Evolutionary conservation across 1,140 invertebrate species (phyloP).

Genomic region (Drosophila prosaltans): DNA sequence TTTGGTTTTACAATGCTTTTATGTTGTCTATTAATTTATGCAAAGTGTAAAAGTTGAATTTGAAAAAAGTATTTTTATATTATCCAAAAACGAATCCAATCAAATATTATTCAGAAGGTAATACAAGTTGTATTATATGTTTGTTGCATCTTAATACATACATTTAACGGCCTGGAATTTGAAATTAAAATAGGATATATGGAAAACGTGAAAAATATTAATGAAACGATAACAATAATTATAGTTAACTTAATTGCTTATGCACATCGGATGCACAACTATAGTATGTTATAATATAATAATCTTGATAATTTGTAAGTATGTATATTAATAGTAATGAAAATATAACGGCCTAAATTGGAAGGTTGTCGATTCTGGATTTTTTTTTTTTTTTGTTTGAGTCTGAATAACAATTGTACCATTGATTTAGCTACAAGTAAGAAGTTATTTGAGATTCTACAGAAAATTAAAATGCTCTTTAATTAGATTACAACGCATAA

Average conservation of each 20-base stretch:
- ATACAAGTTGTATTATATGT: background rate
- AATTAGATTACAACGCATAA: too few species aligned
- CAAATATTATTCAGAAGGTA: background rate
- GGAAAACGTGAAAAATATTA: background rate
- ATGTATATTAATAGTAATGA: slow-evolving; percentile 12
- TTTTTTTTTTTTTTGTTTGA: background rate
- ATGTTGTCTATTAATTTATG: slow-evolving; percentile 30
- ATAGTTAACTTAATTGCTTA: background rate
- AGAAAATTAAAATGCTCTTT: background rate
- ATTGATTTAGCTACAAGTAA: slow-evolving; percentile 23
- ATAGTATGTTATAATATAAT: background rate
- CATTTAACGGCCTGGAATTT: background rate
- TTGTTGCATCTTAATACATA: background rate
- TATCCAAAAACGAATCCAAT: background rate
- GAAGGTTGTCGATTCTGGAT: slow-evolving; percentile 3
- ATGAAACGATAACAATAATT: slow-evolving; percentile 4
- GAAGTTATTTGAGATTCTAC: background rate
- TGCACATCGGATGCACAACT: background rate
- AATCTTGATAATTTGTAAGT: background rate
- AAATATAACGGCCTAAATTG: slow-evolving; percentile 9
- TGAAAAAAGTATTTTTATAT: slow-evolving; percentile 1
- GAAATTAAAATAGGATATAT: background rate
- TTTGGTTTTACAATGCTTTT: slow-evolving; percentile 23
- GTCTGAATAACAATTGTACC: slow-evolving; percentile 27
- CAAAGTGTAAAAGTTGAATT: slow-evolving; percentile 17